These are phyloP conservation scores for Hypocryptadius cinnamomeus DNA, from an alignment of 2,113 vertebrate species.

Conservation along the genomic window DNA sequence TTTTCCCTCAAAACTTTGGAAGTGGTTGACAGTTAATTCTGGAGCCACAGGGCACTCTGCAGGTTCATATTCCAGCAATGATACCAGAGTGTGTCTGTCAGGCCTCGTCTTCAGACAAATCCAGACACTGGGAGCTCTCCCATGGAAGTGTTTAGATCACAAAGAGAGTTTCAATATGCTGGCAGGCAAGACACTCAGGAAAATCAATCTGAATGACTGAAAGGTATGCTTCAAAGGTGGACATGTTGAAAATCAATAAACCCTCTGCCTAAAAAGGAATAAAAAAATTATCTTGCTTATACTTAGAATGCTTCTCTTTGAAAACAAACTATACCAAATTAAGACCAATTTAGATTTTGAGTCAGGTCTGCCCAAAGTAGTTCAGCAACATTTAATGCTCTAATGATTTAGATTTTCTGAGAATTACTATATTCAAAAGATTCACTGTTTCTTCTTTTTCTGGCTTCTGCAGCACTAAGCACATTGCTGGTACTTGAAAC, in stretches of 20 bases:
- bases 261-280: not conserved
- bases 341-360: not conserved
- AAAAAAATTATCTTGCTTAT: constrained; percentile 10
- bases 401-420: not conserved
- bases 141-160: not conserved
- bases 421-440: not conserved
- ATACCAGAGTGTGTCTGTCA: not conserved
- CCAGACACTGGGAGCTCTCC: not conserved
- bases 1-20: not conserved
- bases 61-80: not conserved
- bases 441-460: not conserved
- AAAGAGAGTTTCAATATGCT: not conserved
- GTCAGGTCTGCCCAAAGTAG: not conserved
- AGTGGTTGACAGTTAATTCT: not conserved
- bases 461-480: not conserved
- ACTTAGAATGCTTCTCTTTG: not conserved
- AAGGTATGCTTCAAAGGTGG: constrained; percentile 45
- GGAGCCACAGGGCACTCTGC: not conserved
- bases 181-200: constrained; percentile 1
- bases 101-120: not conserved
- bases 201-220: constrained; percentile 51
- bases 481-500: not conserved
- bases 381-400: not conserved
- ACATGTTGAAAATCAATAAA: constrained; percentile 35
- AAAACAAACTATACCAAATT: constrained; percentile 2